Conservation (phyloP, 2,888 invertebrate species). For the Sclerodermus sp. region DNA sequence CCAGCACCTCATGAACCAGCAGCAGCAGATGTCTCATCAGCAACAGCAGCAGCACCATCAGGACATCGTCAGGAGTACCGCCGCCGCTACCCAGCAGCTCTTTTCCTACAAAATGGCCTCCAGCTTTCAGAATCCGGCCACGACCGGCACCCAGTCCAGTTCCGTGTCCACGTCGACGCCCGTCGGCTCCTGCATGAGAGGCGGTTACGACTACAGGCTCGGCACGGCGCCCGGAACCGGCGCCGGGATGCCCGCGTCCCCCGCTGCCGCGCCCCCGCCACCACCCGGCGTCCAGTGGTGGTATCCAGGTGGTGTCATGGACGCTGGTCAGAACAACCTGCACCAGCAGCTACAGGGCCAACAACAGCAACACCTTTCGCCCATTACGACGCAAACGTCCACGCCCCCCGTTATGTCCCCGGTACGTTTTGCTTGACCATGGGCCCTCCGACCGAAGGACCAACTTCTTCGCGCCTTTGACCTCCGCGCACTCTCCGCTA, state of each 20-base stretch:
- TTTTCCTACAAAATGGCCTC: constrained; percentile 86
- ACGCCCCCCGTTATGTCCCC: constrained; percentile 54
- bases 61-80: constrained; percentile 63
- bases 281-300: constrained; percentile 69
- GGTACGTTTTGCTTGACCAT: constrained; percentile 40
- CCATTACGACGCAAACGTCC: constrained; percentile 53
- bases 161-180: constrained; percentile 67
- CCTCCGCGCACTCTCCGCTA: too few species aligned
- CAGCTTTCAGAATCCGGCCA: constrained; percentile 75
- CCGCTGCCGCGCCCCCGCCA: constrained; percentile 54
- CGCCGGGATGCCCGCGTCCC: constrained; percentile 42
- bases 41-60: constrained; percentile 56
- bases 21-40: constrained; percentile 40
- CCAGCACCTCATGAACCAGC: constrained; percentile 55
- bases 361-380: constrained; percentile 56
- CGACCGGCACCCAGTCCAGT: constrained; percentile 67
- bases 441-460: too few species aligned
- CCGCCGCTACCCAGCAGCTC: constrained; percentile 70
- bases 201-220: constrained; percentile 73
- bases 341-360: constrained; percentile 56
- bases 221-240: constrained; percentile 63
- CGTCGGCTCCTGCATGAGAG: constrained; percentile 58
- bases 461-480: too few species aligned
- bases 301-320: constrained; percentile 72
- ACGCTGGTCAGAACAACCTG: constrained; percentile 63